These are phyloP conservation scores for Blastomussa wellsi DNA, from an alignment of 92 coral and sea anemone species.

Conservation along the genomic window DNA sequence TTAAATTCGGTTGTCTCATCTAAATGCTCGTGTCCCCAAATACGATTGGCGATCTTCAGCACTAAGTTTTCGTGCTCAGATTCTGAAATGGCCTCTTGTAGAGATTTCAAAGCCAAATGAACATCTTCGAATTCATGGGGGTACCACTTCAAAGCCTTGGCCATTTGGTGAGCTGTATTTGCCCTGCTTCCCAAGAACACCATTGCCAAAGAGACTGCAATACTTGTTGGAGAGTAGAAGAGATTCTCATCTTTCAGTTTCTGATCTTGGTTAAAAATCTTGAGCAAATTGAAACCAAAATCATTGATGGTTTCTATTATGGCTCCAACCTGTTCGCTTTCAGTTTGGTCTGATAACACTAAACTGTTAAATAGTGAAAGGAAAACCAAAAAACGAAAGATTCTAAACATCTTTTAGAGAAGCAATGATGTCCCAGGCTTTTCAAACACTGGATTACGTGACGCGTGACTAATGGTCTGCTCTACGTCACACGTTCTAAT, in stretches of 20 bases:
- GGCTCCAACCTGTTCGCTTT: background rate
- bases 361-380: conserved; percentile 4
- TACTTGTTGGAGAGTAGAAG: conserved; percentile 87
- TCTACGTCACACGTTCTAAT: background rate
- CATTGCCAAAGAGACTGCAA: conserved; percentile 81
- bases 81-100: conserved; percentile 72
- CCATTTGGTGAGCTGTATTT: conserved; percentile 76
- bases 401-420: background rate
- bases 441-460: background rate
- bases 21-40: conserved; percentile 79
- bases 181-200: conserved; percentile 79
- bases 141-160: conserved; percentile 72
- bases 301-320: conserved; percentile 38
- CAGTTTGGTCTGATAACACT: background rate
- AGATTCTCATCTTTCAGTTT: conserved; percentile 47
- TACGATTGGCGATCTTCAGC: conserved; percentile 80
- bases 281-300: conserved; percentile 57
- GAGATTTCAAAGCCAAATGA: conserved; percentile 65
- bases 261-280: conserved; percentile 24
- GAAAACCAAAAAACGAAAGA: background rate
- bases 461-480: conserved; percentile 19
- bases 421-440: background rate
- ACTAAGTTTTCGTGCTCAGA: conserved; percentile 48
- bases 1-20: conserved; percentile 60
- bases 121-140: conserved; percentile 56